phyloP scores from a whole-genome alignment of 2,113 vertebrate species.

The Hepsetus odoe region DNA sequence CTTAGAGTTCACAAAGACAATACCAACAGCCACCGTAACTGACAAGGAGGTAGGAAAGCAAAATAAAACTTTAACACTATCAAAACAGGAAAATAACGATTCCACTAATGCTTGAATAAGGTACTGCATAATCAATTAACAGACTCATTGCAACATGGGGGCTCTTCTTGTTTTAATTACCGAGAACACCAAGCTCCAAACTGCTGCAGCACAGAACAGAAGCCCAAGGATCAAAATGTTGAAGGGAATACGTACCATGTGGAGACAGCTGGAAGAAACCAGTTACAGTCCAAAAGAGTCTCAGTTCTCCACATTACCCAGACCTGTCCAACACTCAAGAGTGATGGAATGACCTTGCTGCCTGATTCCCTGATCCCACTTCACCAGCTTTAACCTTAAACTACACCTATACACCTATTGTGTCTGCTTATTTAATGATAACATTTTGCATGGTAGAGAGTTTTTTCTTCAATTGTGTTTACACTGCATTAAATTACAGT shows the following conservation, averaged over 20 bases:
- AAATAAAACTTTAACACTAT: background rate
- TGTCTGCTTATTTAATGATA: background rate
- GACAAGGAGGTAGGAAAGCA: slow-evolving; percentile 1
- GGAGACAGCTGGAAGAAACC: background rate
- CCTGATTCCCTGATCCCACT: background rate
- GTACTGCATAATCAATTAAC: background rate
- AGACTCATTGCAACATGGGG: background rate
- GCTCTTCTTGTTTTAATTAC: background rate
- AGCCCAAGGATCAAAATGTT: background rate
- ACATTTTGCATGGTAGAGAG: too few species aligned
- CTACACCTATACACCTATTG: background rate
- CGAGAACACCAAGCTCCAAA: background rate
- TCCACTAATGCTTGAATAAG: background rate
- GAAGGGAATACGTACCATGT: background rate
- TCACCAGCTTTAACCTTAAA: background rate
- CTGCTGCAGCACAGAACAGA: background rate
- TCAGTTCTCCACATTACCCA: too few species aligned
- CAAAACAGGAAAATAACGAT: background rate
- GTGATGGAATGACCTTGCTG: background rate
- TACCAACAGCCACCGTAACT: background rate
- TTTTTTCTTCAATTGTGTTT: too few species aligned
- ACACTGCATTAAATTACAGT: too few species aligned
- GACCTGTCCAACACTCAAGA: background rate
- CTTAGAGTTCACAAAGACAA: background rate
- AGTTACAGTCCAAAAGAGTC: too few species aligned